These are phyloP conservation scores for Polydesmus complanatus DNA, from an alignment of 2,888 invertebrate genomes.

Conservation along the genomic window DNA sequence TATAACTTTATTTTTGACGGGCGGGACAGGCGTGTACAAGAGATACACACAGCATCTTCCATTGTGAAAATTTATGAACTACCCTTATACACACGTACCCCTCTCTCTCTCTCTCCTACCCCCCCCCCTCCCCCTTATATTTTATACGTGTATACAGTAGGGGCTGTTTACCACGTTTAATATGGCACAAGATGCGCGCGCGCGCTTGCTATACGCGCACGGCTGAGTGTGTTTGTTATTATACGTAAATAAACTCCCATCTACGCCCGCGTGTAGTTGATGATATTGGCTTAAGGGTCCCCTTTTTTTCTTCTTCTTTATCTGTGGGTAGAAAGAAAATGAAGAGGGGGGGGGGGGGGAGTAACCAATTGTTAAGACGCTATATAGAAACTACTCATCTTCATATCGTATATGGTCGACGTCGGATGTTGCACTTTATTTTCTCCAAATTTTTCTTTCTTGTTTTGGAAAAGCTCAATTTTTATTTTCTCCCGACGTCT, in stretches of 20 bases:
- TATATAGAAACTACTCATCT: not conserved
- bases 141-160: too few relatives aligned
- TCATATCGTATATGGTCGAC: not conserved
- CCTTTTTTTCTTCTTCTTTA: not conserved
- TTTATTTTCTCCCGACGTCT: not conserved
- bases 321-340: not conserved
- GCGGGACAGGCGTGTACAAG: not conserved
- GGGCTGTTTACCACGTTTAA: too few relatives aligned
- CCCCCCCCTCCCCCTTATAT: too few relatives aligned
- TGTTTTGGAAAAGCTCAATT: conserved; percentile 29
- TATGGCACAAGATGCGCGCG: too few relatives aligned
- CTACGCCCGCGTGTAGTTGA: not conserved
- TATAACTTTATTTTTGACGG: not conserved
- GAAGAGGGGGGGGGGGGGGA: not conserved
- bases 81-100: too few relatives aligned
- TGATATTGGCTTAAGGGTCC: not conserved
- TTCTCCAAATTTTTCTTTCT: not conserved
- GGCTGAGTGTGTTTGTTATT: too few relatives aligned
- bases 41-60: too few relatives aligned
- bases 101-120: too few relatives aligned
- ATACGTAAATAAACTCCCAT: too few relatives aligned
- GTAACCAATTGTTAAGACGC: not conserved
- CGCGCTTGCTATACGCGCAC: too few relatives aligned
- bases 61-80: too few relatives aligned
- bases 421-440: not conserved